These are phyloP conservation scores for Enteromius trimaculatus DNA, from an alignment of 2,797 vertebrate genomes.

Conservation along the genomic window DNA sequence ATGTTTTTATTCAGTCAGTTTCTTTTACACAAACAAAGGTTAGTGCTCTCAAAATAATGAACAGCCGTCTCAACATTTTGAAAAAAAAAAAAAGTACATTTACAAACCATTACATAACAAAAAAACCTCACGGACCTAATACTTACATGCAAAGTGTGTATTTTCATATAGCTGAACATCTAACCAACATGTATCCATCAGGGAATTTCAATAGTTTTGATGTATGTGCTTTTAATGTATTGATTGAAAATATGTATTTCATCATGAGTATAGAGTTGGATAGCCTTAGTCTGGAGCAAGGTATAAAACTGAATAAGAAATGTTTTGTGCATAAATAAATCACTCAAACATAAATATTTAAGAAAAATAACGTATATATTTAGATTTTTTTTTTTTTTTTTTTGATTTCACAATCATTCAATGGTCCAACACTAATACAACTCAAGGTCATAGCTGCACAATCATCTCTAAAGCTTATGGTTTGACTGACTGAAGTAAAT, in stretches of 20 bases:
- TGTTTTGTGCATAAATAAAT: slow-evolving; percentile 66
- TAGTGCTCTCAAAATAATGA: not conserved
- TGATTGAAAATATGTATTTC: not conserved
- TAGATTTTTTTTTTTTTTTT: slow-evolving; percentile 64
- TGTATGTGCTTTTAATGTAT: slow-evolving; percentile 1
- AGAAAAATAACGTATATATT: slow-evolving; percentile 83
- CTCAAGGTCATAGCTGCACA: slow-evolving; percentile 69
- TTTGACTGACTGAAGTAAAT: slow-evolving; percentile 40
- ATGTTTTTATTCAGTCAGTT: not conserved
- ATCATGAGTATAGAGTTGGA: not conserved
- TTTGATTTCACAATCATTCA: slow-evolving; percentile 71
- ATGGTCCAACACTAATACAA: slow-evolving; percentile 80
- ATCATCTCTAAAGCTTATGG: slow-evolving; percentile 68
- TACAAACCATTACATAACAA: not conserved
- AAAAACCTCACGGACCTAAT: not conserved
- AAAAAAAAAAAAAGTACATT: not conserved
- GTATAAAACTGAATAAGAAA: not conserved
- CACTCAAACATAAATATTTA: slow-evolving; percentile 62
- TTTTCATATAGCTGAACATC: not conserved
- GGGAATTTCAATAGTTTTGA: not conserved
- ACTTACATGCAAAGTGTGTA: not conserved
- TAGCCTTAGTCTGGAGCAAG: not conserved
- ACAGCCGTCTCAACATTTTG: too few relatives aligned
- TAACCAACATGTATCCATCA: not conserved
- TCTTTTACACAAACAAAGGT: not conserved